Percentiles rank a stretch among this genome's conserved stretches.
phyloP scores from a whole-genome alignment of 2,888 invertebrate genomes.

The Scrobipalpa costella region DNA sequence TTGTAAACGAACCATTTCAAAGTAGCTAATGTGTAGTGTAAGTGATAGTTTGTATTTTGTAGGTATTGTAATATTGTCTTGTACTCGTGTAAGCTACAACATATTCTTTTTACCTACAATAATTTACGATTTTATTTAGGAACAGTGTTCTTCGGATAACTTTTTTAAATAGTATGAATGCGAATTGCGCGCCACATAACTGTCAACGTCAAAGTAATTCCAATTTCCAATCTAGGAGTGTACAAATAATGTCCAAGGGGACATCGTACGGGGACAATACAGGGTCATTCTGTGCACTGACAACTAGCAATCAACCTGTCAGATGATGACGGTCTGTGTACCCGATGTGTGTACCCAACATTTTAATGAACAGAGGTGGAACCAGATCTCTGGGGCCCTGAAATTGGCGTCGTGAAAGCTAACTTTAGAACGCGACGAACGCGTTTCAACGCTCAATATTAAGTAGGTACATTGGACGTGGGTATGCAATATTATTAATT shows the following conservation, averaged over 20 bases:
- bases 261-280: not conserved
- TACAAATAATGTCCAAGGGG: not conserved
- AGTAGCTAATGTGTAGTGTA: conserved; percentile 60
- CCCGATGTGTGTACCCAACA: too few relatives aligned
- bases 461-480: too few relatives aligned
- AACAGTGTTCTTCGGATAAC: too few relatives aligned
- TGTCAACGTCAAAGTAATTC: not conserved
- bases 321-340: not conserved
- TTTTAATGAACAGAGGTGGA: not conserved
- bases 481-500: too few relatives aligned
- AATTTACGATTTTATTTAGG: too few relatives aligned
- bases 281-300: not conserved
- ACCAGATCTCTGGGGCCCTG: not conserved
- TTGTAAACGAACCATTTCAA: conserved; percentile 48
- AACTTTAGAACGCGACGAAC: too few relatives aligned
- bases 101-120: too few relatives aligned
- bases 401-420: not conserved
- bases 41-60: conserved; percentile 44
- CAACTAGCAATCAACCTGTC: not conserved
- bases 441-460: too few relatives aligned
- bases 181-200: not conserved
- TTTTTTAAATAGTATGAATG: not conserved
- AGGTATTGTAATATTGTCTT: conserved; percentile 6
- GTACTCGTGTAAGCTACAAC: not conserved
- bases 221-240: not conserved